phyloP scores from a whole-genome alignment of 2,797 vertebrate genomes.

The Anomalospiza imberbis region DNA sequence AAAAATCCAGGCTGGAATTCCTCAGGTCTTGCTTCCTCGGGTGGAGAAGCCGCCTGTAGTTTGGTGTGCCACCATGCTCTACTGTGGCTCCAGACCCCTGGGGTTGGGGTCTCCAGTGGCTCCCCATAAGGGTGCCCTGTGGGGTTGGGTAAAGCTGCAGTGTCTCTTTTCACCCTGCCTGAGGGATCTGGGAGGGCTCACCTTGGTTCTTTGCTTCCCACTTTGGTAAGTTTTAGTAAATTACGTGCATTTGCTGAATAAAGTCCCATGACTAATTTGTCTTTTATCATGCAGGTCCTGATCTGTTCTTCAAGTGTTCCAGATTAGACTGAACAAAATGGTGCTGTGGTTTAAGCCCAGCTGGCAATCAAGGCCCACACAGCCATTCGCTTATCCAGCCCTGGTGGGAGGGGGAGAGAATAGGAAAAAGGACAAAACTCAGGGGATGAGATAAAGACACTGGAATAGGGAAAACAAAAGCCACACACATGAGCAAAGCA shows the following conservation, averaged over 20 bases:
- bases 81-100: background rate
- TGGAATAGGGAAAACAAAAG: background rate
- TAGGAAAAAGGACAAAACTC: background rate
- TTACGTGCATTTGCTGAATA: background rate
- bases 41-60: background rate
- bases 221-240: background rate
- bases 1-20: background rate
- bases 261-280: background rate
- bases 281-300: background rate
- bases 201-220: background rate
- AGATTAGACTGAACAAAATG: background rate
- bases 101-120: background rate
- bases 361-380: background rate
- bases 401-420: fast-evolving
- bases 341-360: background rate
- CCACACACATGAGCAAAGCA: background rate
- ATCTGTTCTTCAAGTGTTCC: background rate
- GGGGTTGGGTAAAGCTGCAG: background rate
- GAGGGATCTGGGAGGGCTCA: background rate
- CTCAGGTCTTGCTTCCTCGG: background rate
- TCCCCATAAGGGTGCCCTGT: fast-evolving
- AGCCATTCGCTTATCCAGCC: fast-evolving
- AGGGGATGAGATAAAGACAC: background rate
- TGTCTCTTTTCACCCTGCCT: fast-evolving
- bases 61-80: fast-evolving